Base-by-base conservation (phyloP, 1,140 invertebrate species). In the Megalopta genalis region DNA sequence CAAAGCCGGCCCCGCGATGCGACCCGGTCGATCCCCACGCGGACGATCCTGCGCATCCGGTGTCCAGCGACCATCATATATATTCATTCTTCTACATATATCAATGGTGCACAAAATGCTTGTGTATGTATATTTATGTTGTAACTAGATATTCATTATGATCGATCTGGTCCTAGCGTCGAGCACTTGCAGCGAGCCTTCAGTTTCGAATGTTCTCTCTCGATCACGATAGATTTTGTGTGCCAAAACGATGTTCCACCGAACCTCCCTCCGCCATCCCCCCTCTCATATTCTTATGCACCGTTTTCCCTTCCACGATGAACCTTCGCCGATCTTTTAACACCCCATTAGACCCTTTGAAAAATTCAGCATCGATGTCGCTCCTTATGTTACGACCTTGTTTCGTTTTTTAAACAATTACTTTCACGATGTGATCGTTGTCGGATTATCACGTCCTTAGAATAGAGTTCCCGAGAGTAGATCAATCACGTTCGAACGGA, bases 91-190 rank as follows among this genome's bases (percentile, higher is more conserved):
- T 90, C 83, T 32, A 32, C 32, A 32, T 32, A 32, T 90, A 88
- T 92, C 87, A 81, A 88, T 92, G 88, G 88, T 91, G 89, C 90
- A 90, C 91, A 91, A 87, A 90, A 93, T 92, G 90, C 90, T 92
- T 93, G 90, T 92, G 91, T 93, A 92, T 92, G 91, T 93, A 91
- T 92, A 92, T 91, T 92, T 91, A 91, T 92, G 91, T 92, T 92
- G 92, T 92, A 88, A 89, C 88, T 92, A 92, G 90, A 90, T 90
- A 90, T 90, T 87, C 83, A 89, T 90, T 90, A 87, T 88, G 62
- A 79, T 75, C 59, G 65, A 66, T 83, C 71, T 86, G 77, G 60
- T 87, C 86, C 80, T 86, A 82, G 70, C 72, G 16, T 73, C 68
- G 81, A 82, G 82, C 83, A 89, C 77, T 82, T 84, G 85, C 86